Conservation (phyloP, 1,140 invertebrate species). For the Phenacoccus solenopsis region DNA sequence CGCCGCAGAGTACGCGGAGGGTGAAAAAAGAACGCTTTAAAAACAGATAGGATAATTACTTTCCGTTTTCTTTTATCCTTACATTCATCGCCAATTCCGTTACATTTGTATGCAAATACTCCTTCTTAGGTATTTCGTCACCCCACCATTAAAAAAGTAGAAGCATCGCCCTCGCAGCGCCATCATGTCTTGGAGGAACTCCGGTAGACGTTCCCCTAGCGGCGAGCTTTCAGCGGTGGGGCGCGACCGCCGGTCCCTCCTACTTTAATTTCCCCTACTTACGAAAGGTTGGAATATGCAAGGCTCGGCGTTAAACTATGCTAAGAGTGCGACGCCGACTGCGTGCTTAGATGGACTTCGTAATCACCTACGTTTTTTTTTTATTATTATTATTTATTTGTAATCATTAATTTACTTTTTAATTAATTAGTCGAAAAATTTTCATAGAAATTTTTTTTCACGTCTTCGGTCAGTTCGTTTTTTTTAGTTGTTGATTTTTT, state of each 20-base stretch:
- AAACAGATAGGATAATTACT: slow-evolving; percentile 15
- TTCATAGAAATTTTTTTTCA: too few species aligned
- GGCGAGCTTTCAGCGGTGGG: neutral
- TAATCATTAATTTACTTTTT: neutral
- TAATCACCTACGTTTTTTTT: neutral
- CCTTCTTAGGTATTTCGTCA: neutral
- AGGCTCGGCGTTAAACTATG: neutral
- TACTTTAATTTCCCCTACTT: neutral
- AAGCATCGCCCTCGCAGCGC: neutral
- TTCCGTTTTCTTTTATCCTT: slow-evolving; percentile 18
- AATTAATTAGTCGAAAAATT: too few species aligned
- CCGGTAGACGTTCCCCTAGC: neutral
- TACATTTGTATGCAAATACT: slow-evolving; percentile 14
- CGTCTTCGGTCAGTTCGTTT: too few species aligned
- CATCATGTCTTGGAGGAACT: neutral
- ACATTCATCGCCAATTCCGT: slow-evolving; percentile 15
- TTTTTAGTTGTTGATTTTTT: too few species aligned
- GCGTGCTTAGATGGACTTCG: neutral
- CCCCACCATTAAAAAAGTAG: neutral
- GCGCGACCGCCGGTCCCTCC: neutral
- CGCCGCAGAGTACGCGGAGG: neutral
- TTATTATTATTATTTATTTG: neutral
- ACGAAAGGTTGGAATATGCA: neutral
- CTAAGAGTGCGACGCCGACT: slow-evolving; percentile 9
- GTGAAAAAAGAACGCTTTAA: neutral